A percentile compares a stretch with the other conserved stretches of the same genome.
These are phyloP conservation scores for Zaprionus inermis DNA, from an alignment of 1,140 invertebrate genomes.

Conservation along the genomic window DNA sequence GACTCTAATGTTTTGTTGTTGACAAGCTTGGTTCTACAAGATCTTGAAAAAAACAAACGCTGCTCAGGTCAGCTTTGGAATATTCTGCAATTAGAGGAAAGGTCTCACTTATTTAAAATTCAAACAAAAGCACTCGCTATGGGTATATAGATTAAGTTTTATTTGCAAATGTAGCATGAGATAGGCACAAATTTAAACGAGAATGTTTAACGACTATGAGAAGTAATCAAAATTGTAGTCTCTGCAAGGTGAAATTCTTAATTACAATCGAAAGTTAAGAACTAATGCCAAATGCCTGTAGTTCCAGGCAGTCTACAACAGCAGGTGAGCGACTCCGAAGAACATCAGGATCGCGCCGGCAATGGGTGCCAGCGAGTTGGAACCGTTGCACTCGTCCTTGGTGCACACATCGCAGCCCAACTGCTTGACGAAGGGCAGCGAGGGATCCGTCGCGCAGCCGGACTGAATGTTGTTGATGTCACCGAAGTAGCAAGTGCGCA, in stretches of 20 bases:
- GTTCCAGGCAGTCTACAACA: constrained; percentile 62
- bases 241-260: constrained; percentile 25
- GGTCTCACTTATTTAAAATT: neutral
- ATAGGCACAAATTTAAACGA: constrained; percentile 47
- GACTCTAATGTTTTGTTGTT: too few relatives aligned
- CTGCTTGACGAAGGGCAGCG: constrained; percentile 71
- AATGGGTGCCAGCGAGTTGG: constrained; percentile 57
- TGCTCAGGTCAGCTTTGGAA: too few relatives aligned
- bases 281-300: constrained; percentile 28
- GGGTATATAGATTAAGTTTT: constrained; percentile 11
- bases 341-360: constrained; percentile 67
- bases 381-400: constrained; percentile 76
- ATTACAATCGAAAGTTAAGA: constrained; percentile 35
- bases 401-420: constrained; percentile 76
- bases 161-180: constrained; percentile 29
- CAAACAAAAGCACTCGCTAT: neutral
- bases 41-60: too few relatives aligned
- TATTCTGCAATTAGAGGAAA: too few relatives aligned
- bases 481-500: constrained; percentile 74
- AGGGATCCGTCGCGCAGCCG: constrained; percentile 74
- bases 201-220: constrained; percentile 35
- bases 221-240: constrained; percentile 37
- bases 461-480: constrained; percentile 59
- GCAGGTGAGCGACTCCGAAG: constrained; percentile 68
- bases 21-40: too few relatives aligned